Base-by-base conservation (phyloP, 2,113 vertebrate genomes). In the Pangasianodon hypophthalmus region DNA sequence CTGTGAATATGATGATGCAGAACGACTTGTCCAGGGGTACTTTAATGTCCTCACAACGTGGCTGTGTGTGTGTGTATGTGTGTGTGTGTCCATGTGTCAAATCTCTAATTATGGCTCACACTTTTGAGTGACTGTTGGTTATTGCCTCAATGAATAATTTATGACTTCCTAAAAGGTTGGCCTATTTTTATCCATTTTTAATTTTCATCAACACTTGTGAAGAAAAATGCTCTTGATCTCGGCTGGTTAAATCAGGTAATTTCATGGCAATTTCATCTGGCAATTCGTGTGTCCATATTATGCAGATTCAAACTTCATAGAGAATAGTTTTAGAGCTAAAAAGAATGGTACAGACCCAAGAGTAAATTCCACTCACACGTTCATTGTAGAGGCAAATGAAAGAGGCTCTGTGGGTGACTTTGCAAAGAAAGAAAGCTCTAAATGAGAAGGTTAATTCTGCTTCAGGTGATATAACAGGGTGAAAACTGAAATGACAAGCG, bases 401-500 rank as follows among this genome's bases (percentile, higher is more conserved):
- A 79, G 52, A 85, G 32, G n/a, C 79, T 69, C 84, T 62, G 88
- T n/a, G 64, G 87, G 80, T 19, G 85, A 89, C 80, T 87, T 87
- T 37, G 83, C 37, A n/a, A 85, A 77, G 85, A 84, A 89, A 79
- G 88, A 87, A 56, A 85, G 60, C 18, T 84, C 32, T 54, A n/a
- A 88, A 91, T 83, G 85, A 64, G 62, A 86, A 69, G 54, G 80
- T 88, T 75, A 19, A 86, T 79, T 86, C 88, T 52, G 73, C 84
- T 56, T 44, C 50, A 86, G 87, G 77, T 69, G 87, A 84, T 21
- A 58, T 21, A 86, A 29, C 26, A 50, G 84, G 62, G 71, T 88
- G 86, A 87, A 91, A 91, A 83, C 84, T 88, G 69, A 81, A 29
- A 75, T 88, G 88, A 92, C 91, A 91, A 84, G 83, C 67, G 79